Percentiles rank a stretch among this genome's conserved stretches.
Conservation (phyloP, 2,888 invertebrate species). For the Cephus pulcher region DNA sequence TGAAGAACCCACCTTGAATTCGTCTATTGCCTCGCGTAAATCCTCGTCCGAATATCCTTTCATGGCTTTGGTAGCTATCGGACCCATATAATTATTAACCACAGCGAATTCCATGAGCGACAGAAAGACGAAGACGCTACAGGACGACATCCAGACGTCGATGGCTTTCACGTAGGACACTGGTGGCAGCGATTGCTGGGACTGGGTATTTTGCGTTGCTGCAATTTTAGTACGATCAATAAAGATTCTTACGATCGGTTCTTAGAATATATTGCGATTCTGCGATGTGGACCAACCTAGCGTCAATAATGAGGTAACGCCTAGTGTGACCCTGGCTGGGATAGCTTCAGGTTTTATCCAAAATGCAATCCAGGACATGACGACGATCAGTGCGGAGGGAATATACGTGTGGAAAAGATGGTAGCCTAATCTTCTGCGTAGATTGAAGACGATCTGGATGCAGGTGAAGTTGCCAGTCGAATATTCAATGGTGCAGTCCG, state of each 20-base stretch:
- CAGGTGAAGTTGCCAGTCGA: constrained; percentile 94
- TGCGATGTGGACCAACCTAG: constrained; percentile 69
- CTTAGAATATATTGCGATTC: background rate
- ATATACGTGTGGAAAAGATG: constrained; percentile 94
- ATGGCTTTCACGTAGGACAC: constrained; percentile 94
- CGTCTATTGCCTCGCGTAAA: constrained; percentile 77
- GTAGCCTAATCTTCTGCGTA: constrained; percentile 86
- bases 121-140: constrained; percentile 91
- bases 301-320: constrained; percentile 88
- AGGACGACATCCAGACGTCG: constrained; percentile 93
- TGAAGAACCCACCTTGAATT: constrained; percentile 74
- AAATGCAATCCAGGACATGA: constrained; percentile 96
- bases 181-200: constrained; percentile 88
- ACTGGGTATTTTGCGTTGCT: constrained; percentile 94
- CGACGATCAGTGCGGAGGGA: constrained; percentile 90
- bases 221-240: constrained; percentile 30
- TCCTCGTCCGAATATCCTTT: constrained; percentile 91
- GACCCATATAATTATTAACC: constrained; percentile 90
- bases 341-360: constrained; percentile 96
- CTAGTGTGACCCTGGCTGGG: constrained; percentile 89
- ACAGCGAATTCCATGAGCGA: constrained; percentile 92
- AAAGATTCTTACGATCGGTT: background rate
- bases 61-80: constrained; percentile 89
- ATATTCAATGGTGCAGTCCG: constrained; percentile 89
- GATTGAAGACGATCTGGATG: constrained; percentile 87